phyloP scores from a whole-genome alignment of 2,888 invertebrate genomes.

The Hirudinaria manillensis region DNA sequence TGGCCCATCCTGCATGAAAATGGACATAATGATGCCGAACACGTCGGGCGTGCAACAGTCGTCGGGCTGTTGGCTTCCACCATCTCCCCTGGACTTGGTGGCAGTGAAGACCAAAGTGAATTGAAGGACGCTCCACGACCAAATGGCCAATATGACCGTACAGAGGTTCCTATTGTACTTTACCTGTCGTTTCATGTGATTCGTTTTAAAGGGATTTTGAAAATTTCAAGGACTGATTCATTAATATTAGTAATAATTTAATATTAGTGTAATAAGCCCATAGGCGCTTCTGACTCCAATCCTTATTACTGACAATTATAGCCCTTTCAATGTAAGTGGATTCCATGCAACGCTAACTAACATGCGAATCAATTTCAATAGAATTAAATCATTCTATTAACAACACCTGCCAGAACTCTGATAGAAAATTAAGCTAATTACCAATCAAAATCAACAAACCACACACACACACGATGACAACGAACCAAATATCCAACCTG shows the following conservation, averaged over 20 bases:
- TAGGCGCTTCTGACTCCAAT: too few relatives aligned
- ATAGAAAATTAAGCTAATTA: too few relatives aligned
- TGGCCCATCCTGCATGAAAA: conserved; percentile 75
- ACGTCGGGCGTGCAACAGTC: conserved; percentile 80
- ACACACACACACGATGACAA: too few relatives aligned
- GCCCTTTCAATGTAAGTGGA: too few relatives aligned
- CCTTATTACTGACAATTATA: too few relatives aligned
- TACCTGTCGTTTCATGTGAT: conserved; percentile 42
- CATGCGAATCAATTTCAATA: too few relatives aligned
- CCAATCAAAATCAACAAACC: too few relatives aligned
- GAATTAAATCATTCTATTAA: too few relatives aligned
- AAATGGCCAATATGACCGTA: conserved; percentile 77
- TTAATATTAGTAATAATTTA: not conserved
- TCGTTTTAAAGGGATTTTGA: not conserved
- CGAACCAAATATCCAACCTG: conserved; percentile 43
- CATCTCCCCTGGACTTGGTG: conserved; percentile 57
- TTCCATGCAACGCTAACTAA: too few relatives aligned
- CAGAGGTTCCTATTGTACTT: conserved; percentile 69
- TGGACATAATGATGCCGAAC: conserved; percentile 75
- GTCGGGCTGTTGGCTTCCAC: conserved; percentile 60
- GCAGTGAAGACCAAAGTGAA: conserved; percentile 89
- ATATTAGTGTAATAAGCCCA: too few relatives aligned
- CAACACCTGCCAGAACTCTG: too few relatives aligned
- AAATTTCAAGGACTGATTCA: not conserved
- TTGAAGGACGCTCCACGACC: conserved; percentile 86